Base-by-base conservation (phyloP, 2,797 vertebrate species). In the Poeciliopsis presidionis region DNA sequence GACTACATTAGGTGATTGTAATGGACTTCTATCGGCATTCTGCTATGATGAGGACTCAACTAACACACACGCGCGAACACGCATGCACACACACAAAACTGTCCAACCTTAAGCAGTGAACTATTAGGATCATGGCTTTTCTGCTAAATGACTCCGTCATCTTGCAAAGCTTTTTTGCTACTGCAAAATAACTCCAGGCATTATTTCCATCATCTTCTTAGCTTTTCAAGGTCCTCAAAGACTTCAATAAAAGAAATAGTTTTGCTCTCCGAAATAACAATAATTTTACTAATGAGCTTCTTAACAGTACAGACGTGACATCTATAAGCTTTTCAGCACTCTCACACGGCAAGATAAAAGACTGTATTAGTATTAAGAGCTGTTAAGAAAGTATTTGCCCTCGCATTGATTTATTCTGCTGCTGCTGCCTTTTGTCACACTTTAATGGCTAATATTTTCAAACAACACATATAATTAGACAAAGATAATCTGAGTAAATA, bases 1-100 rank as follows among this genome's bases (percentile, higher is more conserved):
- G 77, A 91, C 86, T 90, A 89, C 92, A 91, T 94, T 93, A 93
- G 89, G 87, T 90, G 91, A 94, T 92, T 92, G 86, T 92, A 84
- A 84, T 87, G 83, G 84, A 82, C 91, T 93, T 89, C 76, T 81
- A 83, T 93, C 88, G 89, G 89, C 89, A 91, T 89, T 86, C 76
- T 85, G 86, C 84, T 88, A 85, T 82, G 86, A 91, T 82, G 78
- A 83, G 73, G 81, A 73, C 83, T 61, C 65, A 80, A 84, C 7
- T 67, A 78, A 73, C 73, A 70, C 81, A 80, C 78, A 74, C 73
- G 57, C 80, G 39, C 83, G 2, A 33, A 78, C 77, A 11, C 2
- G 2, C 25, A 3, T n/a, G n/a, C 85, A 80, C 78, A 72, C 73
- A 78, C 82, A 86, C 80, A 70, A 43, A 51, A 13, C 39, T 8